Evolutionary conservation across 1,140 invertebrate genomes (phyloP).

Genomic region (Limonius californicus): DNA sequence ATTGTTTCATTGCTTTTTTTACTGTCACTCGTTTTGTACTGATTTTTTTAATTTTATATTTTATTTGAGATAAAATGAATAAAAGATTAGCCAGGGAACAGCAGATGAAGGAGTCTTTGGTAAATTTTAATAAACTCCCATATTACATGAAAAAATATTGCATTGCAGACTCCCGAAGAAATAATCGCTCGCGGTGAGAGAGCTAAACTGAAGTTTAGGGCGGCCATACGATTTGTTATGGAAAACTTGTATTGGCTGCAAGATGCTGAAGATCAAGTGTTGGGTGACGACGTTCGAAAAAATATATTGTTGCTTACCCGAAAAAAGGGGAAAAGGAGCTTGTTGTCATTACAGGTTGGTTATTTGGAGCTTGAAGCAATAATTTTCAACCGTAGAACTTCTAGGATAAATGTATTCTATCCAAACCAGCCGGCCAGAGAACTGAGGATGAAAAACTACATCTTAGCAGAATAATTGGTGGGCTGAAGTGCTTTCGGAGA

Average conservation of each 20-base stretch:
- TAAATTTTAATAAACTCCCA: too few species aligned
- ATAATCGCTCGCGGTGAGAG: constrained; percentile 40
- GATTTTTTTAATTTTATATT: too few species aligned
- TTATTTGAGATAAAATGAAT: too few species aligned
- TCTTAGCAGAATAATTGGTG: constrained; percentile 52
- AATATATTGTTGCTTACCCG: constrained; percentile 51
- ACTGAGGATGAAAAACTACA: constrained; percentile 53
- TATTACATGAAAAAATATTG: too few species aligned
- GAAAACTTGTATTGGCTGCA: constrained; percentile 55
- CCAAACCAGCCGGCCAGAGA: constrained; percentile 49
- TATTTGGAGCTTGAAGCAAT: constrained; percentile 8
- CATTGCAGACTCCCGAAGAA: constrained; percentile 33
- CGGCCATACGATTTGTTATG: constrained; percentile 52
- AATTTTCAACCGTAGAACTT: constrained; percentile 25
- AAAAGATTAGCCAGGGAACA: too few species aligned
- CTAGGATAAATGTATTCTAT: constrained; percentile 50
- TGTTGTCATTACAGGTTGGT: constrained; percentile 47
- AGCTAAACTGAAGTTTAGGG: constrained; percentile 54
- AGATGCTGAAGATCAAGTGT: constrained; percentile 48
- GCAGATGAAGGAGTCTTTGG: too few species aligned
- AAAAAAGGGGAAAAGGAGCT: constrained; percentile 51
- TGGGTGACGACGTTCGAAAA: constrained; percentile 52
- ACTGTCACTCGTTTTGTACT: too few species aligned
- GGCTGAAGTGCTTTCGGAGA: constrained; percentile 54
- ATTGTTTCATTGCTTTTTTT: too few species aligned